Evolutionary conservation across 2,797 vertebrate species (phyloP), one percentile per base, ranked within the genome.

Genomic region (Gallinago nigripennis): DNA sequence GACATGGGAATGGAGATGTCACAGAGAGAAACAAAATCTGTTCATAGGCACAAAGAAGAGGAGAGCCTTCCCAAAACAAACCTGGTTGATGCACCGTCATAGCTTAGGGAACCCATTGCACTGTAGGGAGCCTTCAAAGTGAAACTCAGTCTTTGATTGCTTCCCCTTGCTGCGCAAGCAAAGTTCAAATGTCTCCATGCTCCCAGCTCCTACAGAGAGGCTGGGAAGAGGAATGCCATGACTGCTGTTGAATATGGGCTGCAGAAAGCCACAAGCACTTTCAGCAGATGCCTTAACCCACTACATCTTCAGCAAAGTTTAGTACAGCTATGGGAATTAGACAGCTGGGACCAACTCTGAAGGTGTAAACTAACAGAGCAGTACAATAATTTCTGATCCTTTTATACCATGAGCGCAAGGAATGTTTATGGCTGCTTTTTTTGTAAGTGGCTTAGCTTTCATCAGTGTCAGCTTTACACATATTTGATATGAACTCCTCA

Each of bases 201-300:
- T 96, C 86, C 88, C 86, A 93, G 71, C 90, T 83, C 88, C 82
- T 86, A 54, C 71, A 65, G 88, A 82, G 87, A 92, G 53, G 77
- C 58, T 84, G 83, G 73, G 57, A 77, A 77, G 64, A 92, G 35
- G 80, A 94, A 92, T 93, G 83, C 64, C 77, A 57, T 31, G 75
- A 33, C 48, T 64, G 48, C 57, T 71, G 78, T 43, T 33, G 63
- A 78, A 68, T 41, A 79, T 0, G 7, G 60, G 71, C 71, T 88
- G 68, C 78, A 80, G 66, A 91, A 96, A 91, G 60, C 66, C 88
- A 86, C 66, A 81, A 35, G 82, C 35, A n/a, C 64, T 88, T 82
- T 24, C 48, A 46, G 63, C 5, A 3, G 46, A 87, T 91, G 90
- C 75, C 60, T 95, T 84, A 77, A 77, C 68, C 92, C 70, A 31